Evolutionary conservation across 2,797 vertebrate genomes (phyloP), one percentile per base, ranked within the genome.

Genomic region (Oryzias dopingdopingensis): DNA sequence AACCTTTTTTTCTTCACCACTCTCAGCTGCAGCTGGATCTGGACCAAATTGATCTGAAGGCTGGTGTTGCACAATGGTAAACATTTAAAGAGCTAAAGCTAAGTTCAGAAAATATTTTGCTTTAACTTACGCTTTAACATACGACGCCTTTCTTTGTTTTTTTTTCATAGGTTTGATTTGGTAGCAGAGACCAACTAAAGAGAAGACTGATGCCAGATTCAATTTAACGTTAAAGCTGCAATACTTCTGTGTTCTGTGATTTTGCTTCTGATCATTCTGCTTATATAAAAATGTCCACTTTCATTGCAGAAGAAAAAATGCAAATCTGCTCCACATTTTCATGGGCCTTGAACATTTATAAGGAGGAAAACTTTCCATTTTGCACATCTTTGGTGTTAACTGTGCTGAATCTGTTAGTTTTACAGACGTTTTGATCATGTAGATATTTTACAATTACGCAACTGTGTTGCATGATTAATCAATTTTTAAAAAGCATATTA

Each of bases 1-100:
- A 46, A 5, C 54, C 5, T 26, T 1, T 56, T 49, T 49, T 20
- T 23, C 10, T 2, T 24, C 62, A 4, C 63, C 72, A 37, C 32
- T 12, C 70, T 49, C 79, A 97, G 95, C 72, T 96, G 65, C 92
- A 91, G 60, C 67, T 98, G 66, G 92, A 96, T 67, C 81, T 97
- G 48, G 90, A 93, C 8, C 92, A 94, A 79, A 79, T 93, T 50
- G 95, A 96, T 79, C 88, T 97, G 50, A 89, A 88, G 52, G 64
- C 92, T 61, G 92, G 93, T 20, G 76, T 86, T 1, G 81, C 93
- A 68, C 92, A 92, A 67, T 98, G 96, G 95, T 98, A 87, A 92
- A 32, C 2, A 66, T 50, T 52, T n/a, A 26, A 47, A 52, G 1
- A 20, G 14, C 32, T 62, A 8, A 17, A 3, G 18, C 4, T 23